Evolutionary conservation across 1,140 invertebrate genomes (phyloP).

Genomic region (Neodiprion fabricii): DNA sequence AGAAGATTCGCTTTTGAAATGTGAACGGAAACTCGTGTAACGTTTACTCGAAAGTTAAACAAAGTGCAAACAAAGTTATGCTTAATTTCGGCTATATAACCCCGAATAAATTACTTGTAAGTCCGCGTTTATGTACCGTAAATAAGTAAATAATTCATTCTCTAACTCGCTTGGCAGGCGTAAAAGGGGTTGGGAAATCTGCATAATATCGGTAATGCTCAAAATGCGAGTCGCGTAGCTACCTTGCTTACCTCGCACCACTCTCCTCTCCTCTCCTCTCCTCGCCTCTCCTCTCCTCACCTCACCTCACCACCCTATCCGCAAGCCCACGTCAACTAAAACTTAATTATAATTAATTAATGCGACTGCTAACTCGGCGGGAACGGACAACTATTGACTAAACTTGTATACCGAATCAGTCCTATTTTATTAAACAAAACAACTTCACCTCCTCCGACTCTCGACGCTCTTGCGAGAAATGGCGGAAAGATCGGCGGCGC

Average conservation of each 20-base stretch:
- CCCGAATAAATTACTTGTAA: slow-evolving; percentile 23
- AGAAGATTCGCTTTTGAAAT: background rate
- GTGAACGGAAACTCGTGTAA: slow-evolving; percentile 7
- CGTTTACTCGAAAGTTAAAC: slow-evolving; percentile 3
- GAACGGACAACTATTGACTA: slow-evolving; percentile 50
- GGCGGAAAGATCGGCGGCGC: too few species aligned
- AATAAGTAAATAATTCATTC: slow-evolving; percentile 60
- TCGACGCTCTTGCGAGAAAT: too few species aligned
- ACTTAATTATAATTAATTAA: slow-evolving; percentile 84
- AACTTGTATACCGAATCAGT: background rate
- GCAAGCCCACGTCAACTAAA: slow-evolving; percentile 72
- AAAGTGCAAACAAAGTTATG: slow-evolving; percentile 7
- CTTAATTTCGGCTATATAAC: slow-evolving; percentile 8
- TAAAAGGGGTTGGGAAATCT: slow-evolving; percentile 44
- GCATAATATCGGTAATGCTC: slow-evolving; percentile 61
- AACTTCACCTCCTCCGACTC: too few species aligned
- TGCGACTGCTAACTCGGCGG: slow-evolving; percentile 60
- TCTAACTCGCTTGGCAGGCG: slow-evolving; percentile 45
- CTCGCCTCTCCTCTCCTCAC: slow-evolving; percentile 37
- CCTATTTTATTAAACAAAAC: background rate
- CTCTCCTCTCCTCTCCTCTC: slow-evolving; percentile 32
- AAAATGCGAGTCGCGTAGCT: slow-evolving; percentile 59
- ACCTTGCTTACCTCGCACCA: slow-evolving; percentile 47
- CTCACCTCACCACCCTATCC: too few species aligned
- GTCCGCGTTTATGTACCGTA: slow-evolving; percentile 50